Evolutionary conservation across 2,888 invertebrate genomes (phyloP).

Genomic region (Folsomia manolachei): DNA sequence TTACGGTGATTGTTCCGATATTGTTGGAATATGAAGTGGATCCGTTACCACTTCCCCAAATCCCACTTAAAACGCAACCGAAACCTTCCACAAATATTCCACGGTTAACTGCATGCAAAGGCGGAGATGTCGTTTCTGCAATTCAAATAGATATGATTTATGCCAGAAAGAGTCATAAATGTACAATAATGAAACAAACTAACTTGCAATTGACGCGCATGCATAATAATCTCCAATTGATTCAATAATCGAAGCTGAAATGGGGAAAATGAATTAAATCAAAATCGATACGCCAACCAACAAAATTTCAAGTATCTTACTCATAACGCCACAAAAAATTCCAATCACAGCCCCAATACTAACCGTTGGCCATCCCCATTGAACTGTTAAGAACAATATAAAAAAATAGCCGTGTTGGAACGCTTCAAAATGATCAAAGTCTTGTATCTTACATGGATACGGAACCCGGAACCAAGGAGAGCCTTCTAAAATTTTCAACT

Average conservation of each 20-base stretch:
- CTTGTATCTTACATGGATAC: conserved; percentile 64
- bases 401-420: background rate
- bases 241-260: conserved; percentile 76
- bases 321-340: conserved; percentile 73
- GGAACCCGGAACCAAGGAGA: conserved; percentile 78
- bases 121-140: conserved; percentile 74
- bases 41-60: conserved; percentile 82
- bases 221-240: conserved; percentile 87
- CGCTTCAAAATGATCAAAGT: background rate
- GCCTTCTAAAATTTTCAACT: conserved; percentile 66
- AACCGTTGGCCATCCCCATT: conserved; percentile 73
- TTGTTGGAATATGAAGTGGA: conserved; percentile 88
- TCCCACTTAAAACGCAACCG: conserved; percentile 77
- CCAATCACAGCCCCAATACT: conserved; percentile 69
- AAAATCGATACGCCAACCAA: no score
- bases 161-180: background rate
- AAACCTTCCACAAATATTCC: conserved; percentile 81
- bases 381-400: conserved; percentile 64
- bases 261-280: no score
- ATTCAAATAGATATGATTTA: background rate
- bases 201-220: conserved; percentile 64
- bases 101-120: conserved; percentile 80
- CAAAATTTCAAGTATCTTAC: no score
- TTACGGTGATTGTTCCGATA: conserved; percentile 84
- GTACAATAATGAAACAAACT: conserved; percentile 5